Percentiles rank a stretch among this genome's conserved stretches.
These are phyloP conservation scores for Manis crassicaudata DNA, from an alignment of 2,797 vertebrate species.

Conservation along the genomic window DNA sequence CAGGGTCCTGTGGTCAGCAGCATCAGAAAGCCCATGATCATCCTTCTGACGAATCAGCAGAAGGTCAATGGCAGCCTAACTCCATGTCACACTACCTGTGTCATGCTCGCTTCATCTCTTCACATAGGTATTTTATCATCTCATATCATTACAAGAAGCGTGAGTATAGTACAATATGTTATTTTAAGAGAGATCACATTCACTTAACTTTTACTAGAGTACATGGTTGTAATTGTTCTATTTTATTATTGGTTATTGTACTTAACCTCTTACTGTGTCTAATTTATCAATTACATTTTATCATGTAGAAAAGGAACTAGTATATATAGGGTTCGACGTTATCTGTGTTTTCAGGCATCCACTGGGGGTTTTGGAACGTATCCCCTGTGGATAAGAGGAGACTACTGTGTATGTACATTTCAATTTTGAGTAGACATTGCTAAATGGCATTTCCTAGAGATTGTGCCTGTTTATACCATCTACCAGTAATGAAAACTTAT, in stretches of 20 bases:
- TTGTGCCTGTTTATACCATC: too few species aligned
- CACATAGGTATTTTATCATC: neutral
- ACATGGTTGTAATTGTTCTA: neutral
- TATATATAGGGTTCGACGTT: neutral
- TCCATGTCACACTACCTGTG: neutral
- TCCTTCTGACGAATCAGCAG: neutral
- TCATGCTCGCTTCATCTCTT: neutral
- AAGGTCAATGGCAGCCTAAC: neutral
- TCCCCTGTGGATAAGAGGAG: neutral
- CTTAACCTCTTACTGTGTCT: neutral
- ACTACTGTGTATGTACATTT: neutral
- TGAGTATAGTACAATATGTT: neutral
- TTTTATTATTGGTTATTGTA: neutral
- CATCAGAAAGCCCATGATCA: neutral
- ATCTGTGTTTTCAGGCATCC: neutral
- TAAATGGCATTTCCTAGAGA: neutral
- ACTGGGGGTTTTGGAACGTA: neutral
- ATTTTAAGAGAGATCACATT: neutral
- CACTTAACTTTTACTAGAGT: neutral
- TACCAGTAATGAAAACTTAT: neutral
- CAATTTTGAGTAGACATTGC: neutral
- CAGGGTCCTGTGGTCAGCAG: neutral
- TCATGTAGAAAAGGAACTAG: neutral
- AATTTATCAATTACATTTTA: neutral
- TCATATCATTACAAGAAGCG: neutral